phyloP scores from a whole-genome alignment of 1,140 invertebrate species.

The Catajapyx aquilonaris region DNA sequence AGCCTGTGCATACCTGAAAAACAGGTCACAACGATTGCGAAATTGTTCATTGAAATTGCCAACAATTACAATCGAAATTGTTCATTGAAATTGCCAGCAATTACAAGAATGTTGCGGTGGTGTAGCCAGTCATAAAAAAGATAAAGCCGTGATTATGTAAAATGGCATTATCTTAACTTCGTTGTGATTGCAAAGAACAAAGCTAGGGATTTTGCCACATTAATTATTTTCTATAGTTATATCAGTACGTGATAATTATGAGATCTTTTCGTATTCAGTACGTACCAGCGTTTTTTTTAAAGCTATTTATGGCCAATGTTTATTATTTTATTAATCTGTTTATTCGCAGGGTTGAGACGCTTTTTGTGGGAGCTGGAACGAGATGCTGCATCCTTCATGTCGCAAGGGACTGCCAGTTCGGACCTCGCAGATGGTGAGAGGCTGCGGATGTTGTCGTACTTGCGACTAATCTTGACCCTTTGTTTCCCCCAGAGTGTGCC shows the following conservation, averaged over 20 bases:
- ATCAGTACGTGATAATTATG: too few species aligned
- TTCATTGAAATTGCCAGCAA: neutral
- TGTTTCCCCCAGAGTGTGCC: neutral
- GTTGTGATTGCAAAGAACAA: too few species aligned
- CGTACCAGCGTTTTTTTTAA: neutral
- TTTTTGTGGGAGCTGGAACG: neutral
- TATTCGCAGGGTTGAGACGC: neutral
- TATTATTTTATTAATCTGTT: slow-evolving; percentile 1
- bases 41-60: neutral
- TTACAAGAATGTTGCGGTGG: too few species aligned
- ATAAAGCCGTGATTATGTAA: too few species aligned
- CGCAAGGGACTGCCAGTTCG: neutral
- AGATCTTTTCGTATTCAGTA: neutral
- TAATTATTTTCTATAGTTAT: too few species aligned
- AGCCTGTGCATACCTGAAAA: neutral
- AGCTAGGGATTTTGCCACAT: too few species aligned
- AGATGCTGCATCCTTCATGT: neutral
- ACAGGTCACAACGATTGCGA: neutral
- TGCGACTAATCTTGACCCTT: neutral
- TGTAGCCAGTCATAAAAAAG: too few species aligned
- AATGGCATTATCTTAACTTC: too few species aligned
- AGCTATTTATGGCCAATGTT: neutral
- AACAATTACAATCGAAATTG: too few species aligned
- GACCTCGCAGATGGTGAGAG: neutral
- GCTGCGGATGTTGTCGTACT: neutral